A percentile compares a stretch with the other conserved stretches of the same genome.
These are phyloP conservation scores for Myotis brandtii DNA, from an alignment of 2,113 vertebrate genomes.

Conservation along the genomic window DNA sequence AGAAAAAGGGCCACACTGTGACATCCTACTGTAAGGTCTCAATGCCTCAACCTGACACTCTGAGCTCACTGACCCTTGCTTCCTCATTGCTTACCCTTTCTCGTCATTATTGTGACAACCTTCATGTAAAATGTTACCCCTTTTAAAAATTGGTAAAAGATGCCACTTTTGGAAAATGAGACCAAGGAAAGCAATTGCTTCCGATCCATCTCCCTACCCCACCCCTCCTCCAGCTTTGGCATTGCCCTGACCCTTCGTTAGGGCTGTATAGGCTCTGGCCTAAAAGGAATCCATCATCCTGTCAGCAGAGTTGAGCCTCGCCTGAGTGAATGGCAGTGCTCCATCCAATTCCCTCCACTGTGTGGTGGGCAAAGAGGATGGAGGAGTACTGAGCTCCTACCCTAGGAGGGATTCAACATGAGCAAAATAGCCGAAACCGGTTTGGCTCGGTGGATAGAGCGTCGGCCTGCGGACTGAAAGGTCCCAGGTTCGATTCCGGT, in stretches of 20 bases:
- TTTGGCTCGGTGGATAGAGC: too few relatives aligned
- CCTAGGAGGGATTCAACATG: background rate
- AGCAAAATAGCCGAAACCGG: too few relatives aligned
- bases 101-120: background rate
- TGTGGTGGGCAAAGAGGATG: background rate
- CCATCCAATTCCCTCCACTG: background rate
- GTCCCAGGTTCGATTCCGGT: too few relatives aligned
- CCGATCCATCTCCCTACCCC: fast-evolving
- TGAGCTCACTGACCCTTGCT: background rate
- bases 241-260: background rate
- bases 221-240: background rate
- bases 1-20: background rate
- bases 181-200: background rate
- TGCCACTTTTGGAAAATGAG: background rate
- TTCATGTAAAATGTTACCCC: background rate
- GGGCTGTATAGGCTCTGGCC: background rate
- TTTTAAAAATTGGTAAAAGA: background rate
- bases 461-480: too few relatives aligned
- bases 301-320: background rate
- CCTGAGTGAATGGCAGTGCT: background rate
- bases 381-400: background rate
- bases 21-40: background rate
- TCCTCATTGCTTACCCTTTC: background rate
- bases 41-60: background rate
- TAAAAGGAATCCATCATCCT: background rate